These are phyloP conservation scores for Volucella inflata DNA, from an alignment of 2,888 invertebrate species.

Conservation along the genomic window DNA sequence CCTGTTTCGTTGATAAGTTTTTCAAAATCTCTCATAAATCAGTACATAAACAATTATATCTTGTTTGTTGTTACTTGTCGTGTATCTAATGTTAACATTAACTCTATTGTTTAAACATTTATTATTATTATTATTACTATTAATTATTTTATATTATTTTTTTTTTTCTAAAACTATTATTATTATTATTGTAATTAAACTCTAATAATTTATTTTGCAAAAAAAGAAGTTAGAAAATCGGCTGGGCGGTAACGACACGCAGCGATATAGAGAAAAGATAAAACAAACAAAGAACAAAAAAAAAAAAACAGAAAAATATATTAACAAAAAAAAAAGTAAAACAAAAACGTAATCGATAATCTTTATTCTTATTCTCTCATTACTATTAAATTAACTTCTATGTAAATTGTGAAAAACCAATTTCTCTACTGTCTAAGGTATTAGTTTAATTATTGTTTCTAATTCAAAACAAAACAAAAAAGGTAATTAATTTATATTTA, in stretches of 20 bases:
- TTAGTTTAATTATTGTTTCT: conserved; percentile 74
- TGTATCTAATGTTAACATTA: conserved; percentile 54
- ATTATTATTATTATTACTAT: conserved; percentile 51
- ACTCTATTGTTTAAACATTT: conserved; percentile 55
- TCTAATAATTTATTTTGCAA: conserved; percentile 71
- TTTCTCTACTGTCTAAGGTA: conserved; percentile 65
- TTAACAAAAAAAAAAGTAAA: conserved; percentile 53
- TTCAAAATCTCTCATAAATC: conserved; percentile 40
- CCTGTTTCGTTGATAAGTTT: conserved; percentile 68
- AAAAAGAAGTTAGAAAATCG: conserved; percentile 4
- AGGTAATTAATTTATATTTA: conserved; percentile 70
- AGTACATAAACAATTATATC: conserved; percentile 25
- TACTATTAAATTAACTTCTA: conserved; percentile 51
- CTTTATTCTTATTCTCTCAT: conserved; percentile 63
- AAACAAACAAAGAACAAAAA: conserved; percentile 36
- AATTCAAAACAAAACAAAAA: conserved; percentile 29
- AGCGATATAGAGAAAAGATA: conserved; percentile 39
- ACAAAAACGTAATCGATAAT: conserved; percentile 57
- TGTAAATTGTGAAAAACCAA: conserved; percentile 70
- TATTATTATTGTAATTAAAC: conserved; percentile 59
- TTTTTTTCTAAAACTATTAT: conserved; percentile 1
- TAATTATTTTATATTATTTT: neutral
- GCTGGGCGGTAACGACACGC: conserved; percentile 36
- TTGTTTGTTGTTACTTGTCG: conserved; percentile 51
- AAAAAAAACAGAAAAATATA: conserved; percentile 37